Evolutionary conservation across 2,113 vertebrate genomes (phyloP), one percentile per base, ranked within the genome.

Genomic region (Silurus asotus): DNA sequence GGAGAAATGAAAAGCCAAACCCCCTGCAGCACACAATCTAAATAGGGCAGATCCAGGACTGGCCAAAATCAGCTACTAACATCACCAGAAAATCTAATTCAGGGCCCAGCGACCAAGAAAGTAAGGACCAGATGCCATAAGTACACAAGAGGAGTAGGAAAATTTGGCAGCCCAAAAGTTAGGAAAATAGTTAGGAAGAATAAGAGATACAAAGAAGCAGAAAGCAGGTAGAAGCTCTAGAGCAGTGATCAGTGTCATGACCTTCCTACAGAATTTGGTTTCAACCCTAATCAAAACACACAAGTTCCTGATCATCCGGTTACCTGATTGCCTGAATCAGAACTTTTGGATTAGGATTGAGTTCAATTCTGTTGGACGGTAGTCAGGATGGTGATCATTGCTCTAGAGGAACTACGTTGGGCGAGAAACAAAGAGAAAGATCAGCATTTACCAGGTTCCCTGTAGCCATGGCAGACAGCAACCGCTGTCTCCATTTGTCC

Each of bases 401-500:
- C 81, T 87, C 80, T 87, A 65, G 86, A 87, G 83, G 59, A 78
- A 81, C 51, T 48, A 51, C 72, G 81, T 84, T 23, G 51, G 77
- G 80, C 80, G 45, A 72, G 86, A 87, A 53, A 83, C 48, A 83
- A 62, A 84, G 55, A 65, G 64, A 69, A 87, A 78, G 75, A 70
- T 85, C 61, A 69, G 61, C 81, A 86, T 86, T 91, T 92, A 95
- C 95, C 94, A 92, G 91, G 89, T 88, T 92, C 89, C 91, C 93
- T 91, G 92, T 90, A 90, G 93, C 87, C 94, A 95, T 92, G 88
- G 94, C 92, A 91, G 94, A 95, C 91, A 94, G 91, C 45, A 95
- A 92, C 89, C 92, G 94, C 90, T 93, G 92, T 91, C 93, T 95
- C 95, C 94, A 95, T 93, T 93, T 96, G 94, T 94, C 93, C 91